A percentile compares a stretch with the other conserved stretches of the same genome.
Evolutionary conservation across 2,113 vertebrate genomes (phyloP).

Genomic region (Nycticebus coucang): DNA sequence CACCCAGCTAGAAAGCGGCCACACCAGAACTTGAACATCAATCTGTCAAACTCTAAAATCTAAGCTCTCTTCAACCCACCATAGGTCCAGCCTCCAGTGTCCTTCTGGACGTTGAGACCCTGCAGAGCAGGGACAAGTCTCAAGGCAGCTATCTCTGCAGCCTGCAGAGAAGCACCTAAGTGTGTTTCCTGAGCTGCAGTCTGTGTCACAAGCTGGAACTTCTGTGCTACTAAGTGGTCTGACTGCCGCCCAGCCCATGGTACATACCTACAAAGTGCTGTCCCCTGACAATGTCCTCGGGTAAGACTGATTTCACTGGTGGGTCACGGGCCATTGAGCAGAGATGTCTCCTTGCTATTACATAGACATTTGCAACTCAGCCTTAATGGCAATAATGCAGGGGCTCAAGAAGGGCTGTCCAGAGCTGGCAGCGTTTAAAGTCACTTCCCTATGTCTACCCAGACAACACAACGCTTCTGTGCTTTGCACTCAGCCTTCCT

Average conservation of each 20-base stretch:
- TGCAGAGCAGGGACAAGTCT: not conserved
- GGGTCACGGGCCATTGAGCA: not conserved
- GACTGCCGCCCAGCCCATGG: not conserved
- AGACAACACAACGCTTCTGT: not conserved
- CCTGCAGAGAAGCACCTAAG: not conserved
- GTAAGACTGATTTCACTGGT: not conserved
- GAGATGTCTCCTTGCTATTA: not conserved
- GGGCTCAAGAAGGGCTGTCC: not conserved
- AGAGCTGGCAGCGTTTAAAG: not conserved
- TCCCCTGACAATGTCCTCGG: fast-evolving
- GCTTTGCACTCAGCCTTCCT: not conserved
- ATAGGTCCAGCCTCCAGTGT: not conserved
- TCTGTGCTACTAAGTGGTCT: not conserved
- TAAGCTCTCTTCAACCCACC: not conserved
- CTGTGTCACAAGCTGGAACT: not conserved
- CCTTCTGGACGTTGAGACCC: not conserved
- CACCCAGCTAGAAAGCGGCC: not conserved
- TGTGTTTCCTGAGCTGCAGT: not conserved
- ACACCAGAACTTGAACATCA: not conserved
- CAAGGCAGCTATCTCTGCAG: not conserved
- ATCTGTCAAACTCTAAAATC: not conserved
- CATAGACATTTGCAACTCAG: not conserved
- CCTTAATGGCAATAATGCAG: not conserved
- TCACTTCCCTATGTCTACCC: not conserved
- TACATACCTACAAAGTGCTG: not conserved